These are phyloP conservation scores for Nesidiocoris tenuis DNA, from an alignment of 2,888 invertebrate genomes.

Conservation along the genomic window DNA sequence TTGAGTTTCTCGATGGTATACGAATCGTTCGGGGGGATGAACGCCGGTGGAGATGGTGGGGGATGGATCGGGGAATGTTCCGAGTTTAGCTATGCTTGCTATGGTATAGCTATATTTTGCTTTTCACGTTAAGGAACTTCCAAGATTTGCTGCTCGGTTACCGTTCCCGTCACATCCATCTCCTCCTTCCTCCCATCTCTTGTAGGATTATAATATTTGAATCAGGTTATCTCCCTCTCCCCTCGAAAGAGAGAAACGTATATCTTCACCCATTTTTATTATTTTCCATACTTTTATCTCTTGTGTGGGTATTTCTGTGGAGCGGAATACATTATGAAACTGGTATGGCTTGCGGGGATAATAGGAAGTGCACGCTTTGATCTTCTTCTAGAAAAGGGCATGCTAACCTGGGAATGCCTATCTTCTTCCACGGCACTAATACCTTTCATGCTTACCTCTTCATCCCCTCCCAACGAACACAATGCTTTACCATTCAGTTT, in stretches of 20 bases:
- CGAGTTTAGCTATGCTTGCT: background rate
- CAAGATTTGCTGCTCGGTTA: conserved; percentile 26
- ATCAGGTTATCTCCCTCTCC: conserved; percentile 18
- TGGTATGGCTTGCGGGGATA: background rate
- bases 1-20: background rate
- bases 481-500: too few relatives aligned
- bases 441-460: too few relatives aligned
- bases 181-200: background rate
- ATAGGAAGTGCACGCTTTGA: too few relatives aligned
- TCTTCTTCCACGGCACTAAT: too few relatives aligned
- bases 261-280: conserved; percentile 22
- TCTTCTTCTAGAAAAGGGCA: too few relatives aligned
- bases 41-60: background rate
- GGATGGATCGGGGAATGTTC: background rate
- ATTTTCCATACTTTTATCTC: conserved; percentile 34
- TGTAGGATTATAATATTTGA: conserved; percentile 21
- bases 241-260: background rate
- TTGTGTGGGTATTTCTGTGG: background rate
- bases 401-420: too few relatives aligned
- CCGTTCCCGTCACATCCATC: conserved; percentile 10
- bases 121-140: conserved; percentile 19
- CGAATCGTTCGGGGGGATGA: background rate
- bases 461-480: too few relatives aligned
- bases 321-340: background rate
- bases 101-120: conserved; percentile 19